Conservation (phyloP, 2,113 vertebrate genomes). For the Strix uralensis region DNA sequence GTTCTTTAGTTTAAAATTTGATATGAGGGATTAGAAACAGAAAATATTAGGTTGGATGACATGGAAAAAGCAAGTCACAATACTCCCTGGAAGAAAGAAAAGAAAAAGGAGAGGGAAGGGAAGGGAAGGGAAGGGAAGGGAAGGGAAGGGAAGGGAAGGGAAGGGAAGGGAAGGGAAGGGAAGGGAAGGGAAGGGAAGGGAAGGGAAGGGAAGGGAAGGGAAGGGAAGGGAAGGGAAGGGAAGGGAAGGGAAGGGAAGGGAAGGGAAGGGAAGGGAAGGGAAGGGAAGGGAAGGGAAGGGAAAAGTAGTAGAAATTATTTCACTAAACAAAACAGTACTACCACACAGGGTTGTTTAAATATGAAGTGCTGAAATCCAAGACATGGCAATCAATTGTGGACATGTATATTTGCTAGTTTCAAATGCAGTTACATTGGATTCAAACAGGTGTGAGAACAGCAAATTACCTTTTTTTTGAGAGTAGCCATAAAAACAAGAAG, state of each 20-base stretch:
- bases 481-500: not conserved
- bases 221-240: too few species aligned
- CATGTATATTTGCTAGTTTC: not conserved
- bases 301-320: not conserved
- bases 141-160: too few species aligned
- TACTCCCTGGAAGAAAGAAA: not conserved
- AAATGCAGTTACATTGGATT: not conserved
- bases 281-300: not conserved
- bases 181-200: too few species aligned
- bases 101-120: too few species aligned
- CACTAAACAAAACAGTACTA: not conserved
- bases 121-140: not conserved
- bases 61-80: not conserved
- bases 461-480: not conserved
- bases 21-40: not conserved
- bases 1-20: not conserved
- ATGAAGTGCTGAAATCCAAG: not conserved
- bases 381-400: not conserved
- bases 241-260: too few species aligned
- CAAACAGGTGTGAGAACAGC: not conserved
- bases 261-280: too few species aligned
- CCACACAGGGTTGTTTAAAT: not conserved
- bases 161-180: too few species aligned
- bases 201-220: not conserved
- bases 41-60: not conserved